Percentiles rank a stretch among this genome's conserved stretches.
These are phyloP conservation scores for Coecobrya sp. DNA, from an alignment of 2,888 invertebrate genomes.

Conservation along the genomic window DNA sequence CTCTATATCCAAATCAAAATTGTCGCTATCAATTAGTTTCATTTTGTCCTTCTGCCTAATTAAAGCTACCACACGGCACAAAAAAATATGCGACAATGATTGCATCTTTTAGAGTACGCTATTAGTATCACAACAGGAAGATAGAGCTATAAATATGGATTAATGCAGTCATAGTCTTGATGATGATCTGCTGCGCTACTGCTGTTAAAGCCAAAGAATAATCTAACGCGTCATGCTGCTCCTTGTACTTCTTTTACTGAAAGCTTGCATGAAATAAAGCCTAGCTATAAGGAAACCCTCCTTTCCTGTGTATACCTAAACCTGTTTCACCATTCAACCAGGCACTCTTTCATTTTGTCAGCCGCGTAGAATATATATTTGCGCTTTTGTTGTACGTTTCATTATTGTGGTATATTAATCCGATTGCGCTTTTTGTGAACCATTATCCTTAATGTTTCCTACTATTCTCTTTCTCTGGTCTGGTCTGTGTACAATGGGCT, in stretches of 20 bases:
- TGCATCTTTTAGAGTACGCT: neutral
- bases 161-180: conserved; percentile 30
- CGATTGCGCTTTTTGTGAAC: conserved; percentile 52
- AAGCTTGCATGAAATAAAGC: neutral
- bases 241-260: neutral
- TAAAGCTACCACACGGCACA: conserved; percentile 49
- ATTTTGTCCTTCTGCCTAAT: conserved; percentile 68
- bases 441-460: conserved; percentile 30
- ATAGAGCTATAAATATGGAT: conserved; percentile 54
- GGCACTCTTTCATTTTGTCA: conserved; percentile 37
- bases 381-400: neutral
- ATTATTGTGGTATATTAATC: conserved; percentile 25
- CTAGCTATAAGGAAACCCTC: neutral
- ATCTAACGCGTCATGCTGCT: neutral
- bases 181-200: neutral
- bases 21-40: conserved; percentile 67
- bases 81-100: conserved; percentile 13
- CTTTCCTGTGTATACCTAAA: neutral
- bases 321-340: conserved; percentile 5
- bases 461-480: neutral
- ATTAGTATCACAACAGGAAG: neutral
- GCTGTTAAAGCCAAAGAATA: neutral
- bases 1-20: conserved; percentile 43
- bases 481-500: neutral
- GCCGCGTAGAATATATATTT: neutral